These are phyloP conservation scores for Tapera naevia DNA, from an alignment of 2,797 vertebrate species.

Conservation along the genomic window DNA sequence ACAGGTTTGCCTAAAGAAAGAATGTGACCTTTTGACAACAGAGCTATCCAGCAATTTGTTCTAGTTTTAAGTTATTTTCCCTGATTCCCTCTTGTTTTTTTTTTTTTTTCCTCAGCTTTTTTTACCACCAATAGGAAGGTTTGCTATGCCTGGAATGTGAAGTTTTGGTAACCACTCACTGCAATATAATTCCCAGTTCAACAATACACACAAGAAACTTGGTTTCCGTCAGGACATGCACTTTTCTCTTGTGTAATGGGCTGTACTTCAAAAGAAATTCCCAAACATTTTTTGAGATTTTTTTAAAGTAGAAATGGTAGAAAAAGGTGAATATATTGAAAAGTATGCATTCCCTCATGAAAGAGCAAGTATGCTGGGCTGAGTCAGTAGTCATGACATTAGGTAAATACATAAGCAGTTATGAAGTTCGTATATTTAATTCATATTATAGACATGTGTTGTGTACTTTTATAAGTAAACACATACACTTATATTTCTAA, in stretches of 20 bases:
- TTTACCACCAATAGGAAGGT: conserved; percentile 1
- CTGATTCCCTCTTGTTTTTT: neutral
- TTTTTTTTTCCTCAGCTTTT: neutral
- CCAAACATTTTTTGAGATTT: neutral
- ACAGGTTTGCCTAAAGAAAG: conserved; percentile 24
- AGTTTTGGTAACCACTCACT: conserved; percentile 4
- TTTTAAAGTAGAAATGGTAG: neutral
- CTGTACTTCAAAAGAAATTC: neutral
- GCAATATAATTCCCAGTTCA: neutral
- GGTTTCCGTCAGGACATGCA: conserved; percentile 5
- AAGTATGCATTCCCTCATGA: neutral
- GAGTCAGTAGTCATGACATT: neutral
- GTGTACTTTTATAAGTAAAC: neutral
- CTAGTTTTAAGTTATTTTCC: conserved; percentile 40
- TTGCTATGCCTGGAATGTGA: conserved; percentile 10
- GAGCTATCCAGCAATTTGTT: conserved; percentile 48
- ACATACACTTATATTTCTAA: neutral
- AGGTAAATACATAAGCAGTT: neutral
- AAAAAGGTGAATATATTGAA: neutral
- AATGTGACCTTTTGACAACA: conserved; percentile 49
- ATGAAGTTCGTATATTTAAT: neutral
- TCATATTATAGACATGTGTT: neutral
- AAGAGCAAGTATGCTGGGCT: neutral
- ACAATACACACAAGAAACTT: neutral
- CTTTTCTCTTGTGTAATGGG: neutral